These are phyloP conservation scores for Euura saliciscinereae DNA, from an alignment of 1,140 invertebrate species.

Conservation along the genomic window DNA sequence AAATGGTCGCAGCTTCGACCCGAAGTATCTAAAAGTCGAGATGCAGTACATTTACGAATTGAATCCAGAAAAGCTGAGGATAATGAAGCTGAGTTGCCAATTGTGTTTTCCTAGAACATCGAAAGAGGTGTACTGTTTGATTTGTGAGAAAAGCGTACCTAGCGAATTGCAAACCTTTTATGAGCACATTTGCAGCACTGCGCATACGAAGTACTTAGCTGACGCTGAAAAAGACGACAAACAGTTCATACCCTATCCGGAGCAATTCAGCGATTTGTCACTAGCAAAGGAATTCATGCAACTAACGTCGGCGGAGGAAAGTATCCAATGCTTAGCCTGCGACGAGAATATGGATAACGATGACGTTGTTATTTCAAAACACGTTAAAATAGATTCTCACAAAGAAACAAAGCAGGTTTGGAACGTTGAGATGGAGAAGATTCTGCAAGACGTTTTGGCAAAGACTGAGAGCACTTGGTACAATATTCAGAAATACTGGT, in stretches of 20 bases:
- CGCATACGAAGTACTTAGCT: constrained; percentile 19
- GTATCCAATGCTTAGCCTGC: constrained; percentile 20
- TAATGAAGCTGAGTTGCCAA: constrained; percentile 14
- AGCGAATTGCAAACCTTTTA: constrained; percentile 19
- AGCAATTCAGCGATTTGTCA: constrained; percentile 17
- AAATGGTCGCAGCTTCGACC: background rate
- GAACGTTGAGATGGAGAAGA: constrained; percentile 15
- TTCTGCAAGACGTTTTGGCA: constrained; percentile 29
- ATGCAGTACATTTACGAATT: constrained; percentile 22
- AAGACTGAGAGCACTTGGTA: constrained; percentile 34
- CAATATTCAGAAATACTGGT: constrained; percentile 29
- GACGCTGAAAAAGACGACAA: constrained; percentile 15
- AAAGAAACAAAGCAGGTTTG: constrained; percentile 14
- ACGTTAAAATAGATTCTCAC: constrained; percentile 9
- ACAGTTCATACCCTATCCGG: constrained; percentile 8
- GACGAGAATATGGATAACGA: constrained; percentile 16
- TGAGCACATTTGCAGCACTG: constrained; percentile 20
- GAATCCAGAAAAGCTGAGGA: constrained; percentile 11
- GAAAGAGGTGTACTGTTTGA: constrained; percentile 19
- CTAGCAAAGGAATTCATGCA: constrained; percentile 22
- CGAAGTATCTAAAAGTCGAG: background rate
- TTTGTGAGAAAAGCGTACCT: constrained; percentile 22
- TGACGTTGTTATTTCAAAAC: constrained; percentile 12
- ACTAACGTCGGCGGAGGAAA: constrained; percentile 10
- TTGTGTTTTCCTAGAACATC: background rate